Evolutionary conservation across 2,113 vertebrate species (phyloP).

Genomic region (Spheniscus mendiculus): DNA sequence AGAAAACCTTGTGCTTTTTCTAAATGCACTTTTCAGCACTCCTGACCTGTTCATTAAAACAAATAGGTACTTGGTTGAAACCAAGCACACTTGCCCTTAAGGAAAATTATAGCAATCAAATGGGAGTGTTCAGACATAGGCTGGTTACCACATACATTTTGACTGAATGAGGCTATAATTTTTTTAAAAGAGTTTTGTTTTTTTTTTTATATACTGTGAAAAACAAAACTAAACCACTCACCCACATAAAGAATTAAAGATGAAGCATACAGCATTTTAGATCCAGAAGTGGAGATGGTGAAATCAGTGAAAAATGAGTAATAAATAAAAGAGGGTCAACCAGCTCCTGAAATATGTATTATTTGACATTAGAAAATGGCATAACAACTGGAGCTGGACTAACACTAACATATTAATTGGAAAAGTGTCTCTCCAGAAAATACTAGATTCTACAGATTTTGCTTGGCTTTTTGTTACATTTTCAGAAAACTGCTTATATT

Average conservation of each 20-base stretch:
- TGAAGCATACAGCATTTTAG: neutral
- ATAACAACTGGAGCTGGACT: neutral
- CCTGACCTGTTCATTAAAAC: neutral
- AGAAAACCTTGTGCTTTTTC: neutral
- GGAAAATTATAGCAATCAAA: neutral
- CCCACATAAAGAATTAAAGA: neutral
- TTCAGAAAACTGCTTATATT: neutral
- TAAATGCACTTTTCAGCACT: rapidly evolving
- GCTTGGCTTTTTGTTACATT: neutral
- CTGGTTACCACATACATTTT: neutral
- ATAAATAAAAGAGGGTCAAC: rapidly evolving
- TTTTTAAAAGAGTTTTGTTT: rapidly evolving
- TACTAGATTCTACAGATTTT: neutral
- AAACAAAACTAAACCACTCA: neutral
- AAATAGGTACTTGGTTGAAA: neutral
- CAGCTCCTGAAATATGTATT: neutral
- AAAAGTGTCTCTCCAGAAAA: neutral
- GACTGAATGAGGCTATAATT: neutral
- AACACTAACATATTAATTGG: neutral
- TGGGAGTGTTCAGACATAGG: neutral
- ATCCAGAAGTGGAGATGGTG: neutral
- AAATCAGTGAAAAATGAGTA: neutral
- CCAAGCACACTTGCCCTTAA: neutral
- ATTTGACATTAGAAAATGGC: neutral
- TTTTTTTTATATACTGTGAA: neutral